Conservation (phyloP, 2,113 vertebrate genomes). For the Rissa tridactyla region DNA sequence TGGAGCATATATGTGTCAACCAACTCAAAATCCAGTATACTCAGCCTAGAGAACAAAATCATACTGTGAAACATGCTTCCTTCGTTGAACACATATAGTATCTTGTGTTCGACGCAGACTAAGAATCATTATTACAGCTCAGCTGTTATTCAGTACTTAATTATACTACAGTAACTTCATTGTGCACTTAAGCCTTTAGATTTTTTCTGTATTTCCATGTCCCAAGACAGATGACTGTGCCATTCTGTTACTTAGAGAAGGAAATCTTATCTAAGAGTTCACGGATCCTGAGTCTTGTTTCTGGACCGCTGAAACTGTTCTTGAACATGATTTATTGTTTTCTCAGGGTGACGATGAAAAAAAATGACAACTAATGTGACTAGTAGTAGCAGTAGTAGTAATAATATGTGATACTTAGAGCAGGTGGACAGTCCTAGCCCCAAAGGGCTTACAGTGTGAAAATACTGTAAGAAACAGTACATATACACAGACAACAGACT, state of each 20-base stretch:
- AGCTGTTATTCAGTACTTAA: neutral
- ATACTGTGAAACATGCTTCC: neutral
- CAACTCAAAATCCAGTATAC: neutral
- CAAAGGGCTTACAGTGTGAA: neutral
- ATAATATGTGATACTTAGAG: neutral
- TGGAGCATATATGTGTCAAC: neutral
- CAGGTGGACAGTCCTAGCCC: neutral
- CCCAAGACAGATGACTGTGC: neutral
- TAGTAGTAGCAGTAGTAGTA: neutral
- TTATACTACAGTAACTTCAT: neutral
- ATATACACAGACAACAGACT: neutral
- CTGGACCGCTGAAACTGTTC: neutral
- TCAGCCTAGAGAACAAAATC: neutral
- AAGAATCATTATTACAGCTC: neutral
- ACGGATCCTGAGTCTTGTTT: neutral
- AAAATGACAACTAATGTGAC: neutral
- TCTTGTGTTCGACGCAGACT: rapidly evolving
- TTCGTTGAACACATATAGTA: rapidly evolving
- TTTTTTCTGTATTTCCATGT: neutral
- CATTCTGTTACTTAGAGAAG: neutral
- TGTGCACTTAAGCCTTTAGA: neutral
- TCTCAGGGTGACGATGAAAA: neutral
- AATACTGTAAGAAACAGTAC: neutral
- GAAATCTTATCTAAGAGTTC: neutral
- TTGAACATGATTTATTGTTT: neutral